Conservation (phyloP, 2,797 vertebrate genomes). For the Chrysocyon brachyurus region DNA sequence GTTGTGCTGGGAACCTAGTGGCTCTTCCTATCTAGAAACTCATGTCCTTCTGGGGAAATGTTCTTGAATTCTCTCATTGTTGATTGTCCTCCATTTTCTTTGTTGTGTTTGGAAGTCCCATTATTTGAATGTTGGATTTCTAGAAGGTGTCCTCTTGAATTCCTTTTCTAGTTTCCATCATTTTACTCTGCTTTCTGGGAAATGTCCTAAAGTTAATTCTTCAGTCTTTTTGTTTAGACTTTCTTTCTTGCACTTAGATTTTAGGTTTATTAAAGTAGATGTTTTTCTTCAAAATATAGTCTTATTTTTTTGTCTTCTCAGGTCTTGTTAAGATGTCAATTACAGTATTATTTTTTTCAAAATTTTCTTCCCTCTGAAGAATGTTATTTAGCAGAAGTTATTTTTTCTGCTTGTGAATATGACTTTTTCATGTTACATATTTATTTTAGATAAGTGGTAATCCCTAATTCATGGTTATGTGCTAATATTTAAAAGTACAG, state of each 20-base stretch:
- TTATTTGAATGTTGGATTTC: constrained; percentile 1
- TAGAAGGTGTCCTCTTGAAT: neutral
- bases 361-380: neutral
- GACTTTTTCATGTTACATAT: neutral
- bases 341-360: neutral
- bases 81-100: neutral
- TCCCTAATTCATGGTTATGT: neutral
- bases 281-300: neutral
- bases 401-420: neutral
- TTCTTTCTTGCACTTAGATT: neutral
- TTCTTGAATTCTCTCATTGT: neutral
- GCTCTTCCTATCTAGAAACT: neutral
- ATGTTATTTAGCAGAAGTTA: neutral
- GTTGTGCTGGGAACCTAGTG: neutral
- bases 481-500: neutral
- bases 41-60: neutral
- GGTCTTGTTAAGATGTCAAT: neutral
- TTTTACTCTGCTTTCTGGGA: neutral
- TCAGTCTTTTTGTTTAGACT: neutral
- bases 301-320: neutral
- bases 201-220: neutral
- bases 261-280: neutral
- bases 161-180: neutral
- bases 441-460: neutral
- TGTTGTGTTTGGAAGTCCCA: neutral